Percentiles rank a stretch among this genome's conserved stretches.
Conservation (phyloP, 2,113 vertebrate genomes). For the Peromyscus polionotus region DNA sequence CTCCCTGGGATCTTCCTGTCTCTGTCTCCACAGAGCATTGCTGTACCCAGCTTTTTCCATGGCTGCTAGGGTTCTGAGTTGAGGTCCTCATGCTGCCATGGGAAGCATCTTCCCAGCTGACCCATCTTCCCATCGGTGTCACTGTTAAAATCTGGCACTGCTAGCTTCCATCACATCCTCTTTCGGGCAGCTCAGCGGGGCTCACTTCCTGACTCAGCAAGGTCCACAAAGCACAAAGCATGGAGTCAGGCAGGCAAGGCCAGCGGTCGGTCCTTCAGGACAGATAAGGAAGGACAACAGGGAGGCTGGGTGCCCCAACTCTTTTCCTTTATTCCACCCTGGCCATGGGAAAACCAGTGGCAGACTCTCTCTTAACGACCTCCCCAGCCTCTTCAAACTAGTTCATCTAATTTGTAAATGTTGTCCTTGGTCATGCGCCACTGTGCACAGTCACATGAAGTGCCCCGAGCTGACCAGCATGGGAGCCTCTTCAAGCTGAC, state of each 20-base stretch:
- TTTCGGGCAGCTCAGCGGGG: not conserved
- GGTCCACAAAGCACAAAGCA: not conserved
- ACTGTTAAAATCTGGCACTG: not conserved
- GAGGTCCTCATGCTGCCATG: not conserved
- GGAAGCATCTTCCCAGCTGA: not conserved
- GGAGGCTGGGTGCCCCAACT: not conserved
- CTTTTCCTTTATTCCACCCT: not conserved
- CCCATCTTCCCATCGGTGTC: not conserved
- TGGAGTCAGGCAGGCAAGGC: rapidly evolving
- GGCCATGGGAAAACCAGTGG: not conserved
- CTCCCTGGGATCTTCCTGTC: not conserved
- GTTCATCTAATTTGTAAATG: not conserved
- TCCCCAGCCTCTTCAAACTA: not conserved
- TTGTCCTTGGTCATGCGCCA: not conserved
- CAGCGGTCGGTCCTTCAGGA: not conserved
- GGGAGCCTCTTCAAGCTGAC: not conserved
- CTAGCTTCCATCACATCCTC: not conserved
- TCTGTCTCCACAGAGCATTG: not conserved
- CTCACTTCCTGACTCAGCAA: not conserved
- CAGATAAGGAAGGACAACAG: not conserved
- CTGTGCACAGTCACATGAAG: not conserved
- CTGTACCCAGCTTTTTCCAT: not conserved
- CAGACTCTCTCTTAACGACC: not conserved
- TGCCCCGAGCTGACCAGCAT: not conserved
- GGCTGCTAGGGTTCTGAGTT: not conserved